Evolutionary conservation across 1,140 invertebrate genomes (phyloP).

Genomic region (Hyles vespertilio): DNA sequence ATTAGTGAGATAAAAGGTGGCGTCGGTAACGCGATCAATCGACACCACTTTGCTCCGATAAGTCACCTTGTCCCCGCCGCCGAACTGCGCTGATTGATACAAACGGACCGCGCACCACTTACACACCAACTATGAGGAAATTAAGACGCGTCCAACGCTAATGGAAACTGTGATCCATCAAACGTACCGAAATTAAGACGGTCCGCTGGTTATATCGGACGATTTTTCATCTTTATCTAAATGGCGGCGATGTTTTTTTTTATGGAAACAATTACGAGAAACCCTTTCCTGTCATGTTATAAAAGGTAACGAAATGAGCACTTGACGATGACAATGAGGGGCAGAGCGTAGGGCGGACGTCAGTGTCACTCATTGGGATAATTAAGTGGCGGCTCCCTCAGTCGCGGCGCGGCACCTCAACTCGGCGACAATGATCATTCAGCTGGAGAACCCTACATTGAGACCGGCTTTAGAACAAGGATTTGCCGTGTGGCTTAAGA

Average conservation of each 20-base stretch:
- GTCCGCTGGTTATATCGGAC: conserved; percentile 35
- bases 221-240: conserved; percentile 49
- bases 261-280: conserved; percentile 45
- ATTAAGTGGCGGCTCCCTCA: conserved; percentile 37
- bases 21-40: conserved; percentile 54
- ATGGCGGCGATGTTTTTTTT: conserved; percentile 44
- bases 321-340: conserved; percentile 23
- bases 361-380: conserved; percentile 32
- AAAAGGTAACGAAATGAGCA: conserved; percentile 31
- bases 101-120: conserved; percentile 52
- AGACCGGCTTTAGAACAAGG: conserved; percentile 26
- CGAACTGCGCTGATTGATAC: conserved; percentile 54
- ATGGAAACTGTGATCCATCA: conserved; percentile 69
- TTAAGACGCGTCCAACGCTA: conserved; percentile 53
- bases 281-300: conserved; percentile 27
- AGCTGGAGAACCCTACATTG: conserved; percentile 39
- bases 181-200: conserved; percentile 57
- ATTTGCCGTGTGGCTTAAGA: conserved; percentile 16
- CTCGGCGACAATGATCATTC: conserved; percentile 45
- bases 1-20: conserved; percentile 58
- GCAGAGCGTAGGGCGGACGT: conserved; percentile 28
- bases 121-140: conserved; percentile 41
- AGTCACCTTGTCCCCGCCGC: conserved; percentile 31
- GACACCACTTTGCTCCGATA: conserved; percentile 52
- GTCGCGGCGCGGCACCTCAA: conserved; percentile 26